Evolutionary conservation across 1,140 invertebrate species (phyloP), one percentile per base, ranked within the genome.

Genomic region (Phthorimaea operculella): DNA sequence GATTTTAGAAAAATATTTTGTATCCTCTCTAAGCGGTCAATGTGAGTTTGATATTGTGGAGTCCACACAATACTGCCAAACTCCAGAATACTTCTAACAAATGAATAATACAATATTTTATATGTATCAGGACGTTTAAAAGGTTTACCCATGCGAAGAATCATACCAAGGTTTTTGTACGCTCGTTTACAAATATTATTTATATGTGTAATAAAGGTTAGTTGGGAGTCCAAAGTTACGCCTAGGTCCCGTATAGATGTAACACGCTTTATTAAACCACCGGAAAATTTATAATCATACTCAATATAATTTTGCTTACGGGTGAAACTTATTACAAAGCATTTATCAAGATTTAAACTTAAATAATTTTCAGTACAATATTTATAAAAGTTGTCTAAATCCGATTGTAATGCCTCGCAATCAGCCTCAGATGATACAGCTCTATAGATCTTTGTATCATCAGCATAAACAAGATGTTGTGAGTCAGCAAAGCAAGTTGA

Each of bases 251-350:
- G 33, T 33, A 21, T 17, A 4, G 36, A 21, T n/a, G 21, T 3
- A 10, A 34, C 50, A n/a, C 47, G 54, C 5, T 49, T 15, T 11
- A 55, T 10, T 9, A 21, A 39, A 8, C 36, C 12, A 16, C 34
- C 17, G 15, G 15, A 11, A 7, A 55, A 12, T 17, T 12, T 16
- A 50, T 55, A 55, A 12, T 49, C 16, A 55, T 17, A 50, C 11
- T 11, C 10, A 1, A 55, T 18, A 21, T 49, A 17, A 18, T 55
- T 49, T 17, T 17, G 15, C 4, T 16, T 39, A 12, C 18, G 49
- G 9, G 45, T 36, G 39, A 55, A 55, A 36, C 28, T 33, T 10
- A 55, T 55, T n/a, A 49, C 33, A 17, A 36, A 36, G 48, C 54
- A 55, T 34, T 49, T 49, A 16, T 34, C 14, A 4, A 34, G 15